phyloP scores from a whole-genome alignment of 1,140 invertebrate genomes.

The Cryptotermes secundus region DNA sequence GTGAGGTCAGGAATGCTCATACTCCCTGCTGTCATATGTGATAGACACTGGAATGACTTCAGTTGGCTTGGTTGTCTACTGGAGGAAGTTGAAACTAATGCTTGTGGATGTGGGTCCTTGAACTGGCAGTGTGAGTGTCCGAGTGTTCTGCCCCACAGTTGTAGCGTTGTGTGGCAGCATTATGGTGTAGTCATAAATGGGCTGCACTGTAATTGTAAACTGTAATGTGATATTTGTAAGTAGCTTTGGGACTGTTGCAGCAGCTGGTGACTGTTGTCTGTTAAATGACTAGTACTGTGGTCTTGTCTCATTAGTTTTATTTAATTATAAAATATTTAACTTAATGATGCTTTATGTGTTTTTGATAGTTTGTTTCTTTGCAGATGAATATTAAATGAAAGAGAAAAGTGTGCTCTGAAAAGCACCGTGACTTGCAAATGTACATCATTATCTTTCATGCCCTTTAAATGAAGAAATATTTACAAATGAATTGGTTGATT shows the following conservation, averaged over 20 bases:
- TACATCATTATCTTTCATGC: neutral
- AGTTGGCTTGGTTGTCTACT: too few species aligned
- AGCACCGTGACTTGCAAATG: neutral
- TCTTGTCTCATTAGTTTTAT: neutral
- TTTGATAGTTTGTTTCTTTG: neutral
- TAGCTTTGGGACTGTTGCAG: neutral
- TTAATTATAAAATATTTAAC: constrained; percentile 14
- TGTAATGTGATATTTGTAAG: neutral
- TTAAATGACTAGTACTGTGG: neutral
- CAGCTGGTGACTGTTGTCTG: neutral
- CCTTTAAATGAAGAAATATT: neutral
- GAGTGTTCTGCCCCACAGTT: too few species aligned
- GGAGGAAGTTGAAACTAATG: too few species aligned
- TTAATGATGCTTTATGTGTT: neutral
- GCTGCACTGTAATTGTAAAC: neutral
- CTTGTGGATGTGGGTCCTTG: too few species aligned
- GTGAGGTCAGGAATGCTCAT: too few species aligned
- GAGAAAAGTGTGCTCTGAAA: neutral
- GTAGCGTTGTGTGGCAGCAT: too few species aligned
- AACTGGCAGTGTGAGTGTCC: too few species aligned
- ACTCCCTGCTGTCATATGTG: too few species aligned
- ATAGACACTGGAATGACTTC: too few species aligned
- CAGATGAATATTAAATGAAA: neutral
- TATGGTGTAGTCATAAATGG: neutral
- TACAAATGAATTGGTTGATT: neutral